Conservation (phyloP, 2,888 invertebrate species). For the Iphiclides podalirius region DNA sequence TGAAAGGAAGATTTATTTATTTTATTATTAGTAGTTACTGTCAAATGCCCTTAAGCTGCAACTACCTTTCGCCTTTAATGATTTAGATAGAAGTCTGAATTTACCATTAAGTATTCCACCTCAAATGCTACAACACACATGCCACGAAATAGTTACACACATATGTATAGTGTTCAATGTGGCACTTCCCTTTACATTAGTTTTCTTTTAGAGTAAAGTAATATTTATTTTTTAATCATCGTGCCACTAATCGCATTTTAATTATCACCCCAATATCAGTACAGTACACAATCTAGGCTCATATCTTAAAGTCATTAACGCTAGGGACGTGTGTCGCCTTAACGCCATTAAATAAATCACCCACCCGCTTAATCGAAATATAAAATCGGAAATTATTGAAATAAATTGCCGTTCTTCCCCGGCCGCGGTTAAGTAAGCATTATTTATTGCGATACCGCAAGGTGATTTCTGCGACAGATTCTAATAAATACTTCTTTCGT, state of each 20-base stretch:
- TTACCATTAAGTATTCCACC: too few relatives aligned
- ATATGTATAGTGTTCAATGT: too few relatives aligned
- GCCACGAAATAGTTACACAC: too few relatives aligned
- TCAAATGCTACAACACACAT: too few relatives aligned
- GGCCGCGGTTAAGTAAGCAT: not conserved
- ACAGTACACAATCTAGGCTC: not conserved
- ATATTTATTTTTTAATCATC: not conserved
- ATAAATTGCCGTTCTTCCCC: not conserved
- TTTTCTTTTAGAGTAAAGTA: not conserved
- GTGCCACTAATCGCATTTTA: not conserved
- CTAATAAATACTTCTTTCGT: too few relatives aligned
- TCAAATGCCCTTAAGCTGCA: too few relatives aligned
- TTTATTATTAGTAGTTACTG: too few relatives aligned
- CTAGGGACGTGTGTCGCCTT: not conserved
- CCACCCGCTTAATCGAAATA: not conserved
- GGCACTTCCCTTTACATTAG: slow-evolving; percentile 3
- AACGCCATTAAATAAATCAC: not conserved
- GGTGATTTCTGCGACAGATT: too few relatives aligned
- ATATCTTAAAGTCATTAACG: not conserved
- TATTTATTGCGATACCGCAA: not conserved
- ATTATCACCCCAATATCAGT: not conserved
- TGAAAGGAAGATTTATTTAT: too few relatives aligned
- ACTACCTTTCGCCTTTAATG: too few relatives aligned
- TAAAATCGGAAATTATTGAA: not conserved
- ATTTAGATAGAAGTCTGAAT: too few relatives aligned